A percentile compares a stretch with the other conserved stretches of the same genome.
These are phyloP conservation scores for Vespertilio murinus DNA, from an alignment of 2,797 vertebrate species.

Conservation along the genomic window DNA sequence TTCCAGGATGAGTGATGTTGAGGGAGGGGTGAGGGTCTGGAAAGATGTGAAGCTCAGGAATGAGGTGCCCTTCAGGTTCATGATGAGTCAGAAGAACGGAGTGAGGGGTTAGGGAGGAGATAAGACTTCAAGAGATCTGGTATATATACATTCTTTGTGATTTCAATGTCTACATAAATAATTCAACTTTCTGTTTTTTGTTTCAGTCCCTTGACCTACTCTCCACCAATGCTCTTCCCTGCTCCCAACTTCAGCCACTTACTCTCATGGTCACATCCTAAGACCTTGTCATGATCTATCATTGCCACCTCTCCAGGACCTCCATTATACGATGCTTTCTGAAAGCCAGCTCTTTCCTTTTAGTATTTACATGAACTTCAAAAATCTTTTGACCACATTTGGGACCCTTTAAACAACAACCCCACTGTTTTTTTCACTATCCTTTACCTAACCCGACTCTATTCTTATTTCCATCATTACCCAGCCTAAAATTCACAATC, in stretches of 20 bases:
- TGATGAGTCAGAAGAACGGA: neutral
- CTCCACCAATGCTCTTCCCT: neutral
- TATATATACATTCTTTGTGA: neutral
- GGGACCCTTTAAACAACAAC: neutral
- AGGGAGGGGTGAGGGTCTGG: neutral
- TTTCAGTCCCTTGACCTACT: neutral
- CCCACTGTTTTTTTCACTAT: neutral
- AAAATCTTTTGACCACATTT: neutral
- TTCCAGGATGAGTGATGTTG: neutral
- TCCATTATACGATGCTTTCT: neutral
- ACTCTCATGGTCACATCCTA: neutral
- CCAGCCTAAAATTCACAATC: neutral
- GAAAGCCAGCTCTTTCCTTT: neutral
- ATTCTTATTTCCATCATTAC: neutral
- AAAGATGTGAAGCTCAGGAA: neutral
- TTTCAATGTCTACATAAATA: neutral
- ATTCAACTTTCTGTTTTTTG: neutral
- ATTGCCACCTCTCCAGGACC: neutral
- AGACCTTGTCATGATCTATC: neutral
- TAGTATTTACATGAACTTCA: neutral
- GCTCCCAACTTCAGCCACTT: neutral
- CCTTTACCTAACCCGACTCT: neutral
- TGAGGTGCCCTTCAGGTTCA: neutral
- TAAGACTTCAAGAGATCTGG: neutral
- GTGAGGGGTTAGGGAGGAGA: neutral